A percentile compares a stretch with the other conserved stretches of the same genome.
Conservation (phyloP, 2,797 vertebrate species). For the Centropyge bicolor region DNA sequence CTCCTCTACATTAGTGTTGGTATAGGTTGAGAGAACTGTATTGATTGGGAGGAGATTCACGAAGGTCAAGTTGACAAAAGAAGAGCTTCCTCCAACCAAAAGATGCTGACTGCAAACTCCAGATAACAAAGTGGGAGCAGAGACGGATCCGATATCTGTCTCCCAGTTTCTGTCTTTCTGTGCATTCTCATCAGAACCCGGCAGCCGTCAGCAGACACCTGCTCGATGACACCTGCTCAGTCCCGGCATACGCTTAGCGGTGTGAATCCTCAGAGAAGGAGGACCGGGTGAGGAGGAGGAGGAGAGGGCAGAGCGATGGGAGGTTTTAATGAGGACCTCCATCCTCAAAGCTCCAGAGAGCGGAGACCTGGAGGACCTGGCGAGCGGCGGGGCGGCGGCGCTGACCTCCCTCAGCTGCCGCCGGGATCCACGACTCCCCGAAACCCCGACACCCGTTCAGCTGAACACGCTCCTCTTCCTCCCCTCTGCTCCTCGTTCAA, state of each 20-base stretch:
- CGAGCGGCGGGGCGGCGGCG: constrained; percentile 32
- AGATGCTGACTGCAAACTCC: too few relatives aligned
- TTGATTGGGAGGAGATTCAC: too few relatives aligned
- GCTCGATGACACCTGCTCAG: constrained; percentile 58
- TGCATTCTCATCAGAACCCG: constrained; percentile 32
- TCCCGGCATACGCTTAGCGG: constrained; percentile 48
- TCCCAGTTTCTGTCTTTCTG: neutral
- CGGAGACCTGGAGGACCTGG: constrained; percentile 52
- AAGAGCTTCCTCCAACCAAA: too few relatives aligned
- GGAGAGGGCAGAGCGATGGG: constrained; percentile 48
- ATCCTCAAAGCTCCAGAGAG: constrained; percentile 65
- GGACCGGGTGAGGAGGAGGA: constrained; percentile 27
- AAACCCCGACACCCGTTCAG: constrained; percentile 13
- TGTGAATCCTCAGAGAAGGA: constrained; percentile 41
- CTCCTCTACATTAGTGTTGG: too few relatives aligned
- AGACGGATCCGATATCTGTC: neutral
- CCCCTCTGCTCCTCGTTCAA: neutral
- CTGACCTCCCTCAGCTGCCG: constrained; percentile 73
- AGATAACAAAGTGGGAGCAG: neutral
- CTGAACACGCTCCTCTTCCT: neutral
- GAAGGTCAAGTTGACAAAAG: too few relatives aligned
- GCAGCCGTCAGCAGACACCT: constrained; percentile 45
- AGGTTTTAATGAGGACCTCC: constrained; percentile 79
- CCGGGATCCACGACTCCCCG: constrained; percentile 35
- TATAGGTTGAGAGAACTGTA: too few relatives aligned